Evolutionary conservation across 1,140 invertebrate genomes (phyloP).

Genomic region (Telenomus remus): DNA sequence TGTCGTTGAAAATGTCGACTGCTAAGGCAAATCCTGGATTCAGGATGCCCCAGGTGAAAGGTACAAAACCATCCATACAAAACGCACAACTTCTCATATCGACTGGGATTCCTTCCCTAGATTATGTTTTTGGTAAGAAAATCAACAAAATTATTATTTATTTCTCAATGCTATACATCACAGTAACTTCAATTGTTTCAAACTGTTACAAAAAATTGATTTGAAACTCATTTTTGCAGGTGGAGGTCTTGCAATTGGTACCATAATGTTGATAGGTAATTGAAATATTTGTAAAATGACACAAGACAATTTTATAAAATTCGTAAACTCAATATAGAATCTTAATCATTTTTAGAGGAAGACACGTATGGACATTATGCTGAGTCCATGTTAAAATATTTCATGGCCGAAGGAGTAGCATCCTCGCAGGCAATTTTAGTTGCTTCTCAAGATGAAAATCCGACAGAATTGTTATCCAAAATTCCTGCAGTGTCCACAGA

Average conservation of each 20-base stretch:
- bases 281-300: background rate
- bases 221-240: constrained; percentile 67
- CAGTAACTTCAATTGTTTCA: too few relatives aligned
- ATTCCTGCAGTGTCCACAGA: constrained; percentile 72
- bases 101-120: constrained; percentile 83
- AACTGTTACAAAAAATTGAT: too few relatives aligned
- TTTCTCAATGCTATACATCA: too few relatives aligned
- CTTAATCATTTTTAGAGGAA: constrained; percentile 80
- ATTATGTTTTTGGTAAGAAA: constrained; percentile 79
- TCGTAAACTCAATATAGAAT: background rate
- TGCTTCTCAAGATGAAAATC: constrained; percentile 82
- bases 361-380: constrained; percentile 85
- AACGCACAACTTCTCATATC: constrained; percentile 83
- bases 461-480: constrained; percentile 78
- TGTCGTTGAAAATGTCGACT: constrained; percentile 20
- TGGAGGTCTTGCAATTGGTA: constrained; percentile 79
- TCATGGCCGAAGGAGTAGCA: constrained; percentile 86
- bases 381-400: constrained; percentile 86
- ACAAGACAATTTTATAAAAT: background rate
- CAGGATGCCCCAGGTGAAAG: constrained; percentile 74
- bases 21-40: constrained; percentile 6
- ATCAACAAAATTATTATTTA: background rate
- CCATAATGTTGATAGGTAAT: constrained; percentile 77
- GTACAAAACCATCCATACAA: constrained; percentile 80
- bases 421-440: constrained; percentile 83